Evolutionary conservation across 2,113 vertebrate species (phyloP), one percentile per base, ranked within the genome.

Genomic region (Alosa alosa): DNA sequence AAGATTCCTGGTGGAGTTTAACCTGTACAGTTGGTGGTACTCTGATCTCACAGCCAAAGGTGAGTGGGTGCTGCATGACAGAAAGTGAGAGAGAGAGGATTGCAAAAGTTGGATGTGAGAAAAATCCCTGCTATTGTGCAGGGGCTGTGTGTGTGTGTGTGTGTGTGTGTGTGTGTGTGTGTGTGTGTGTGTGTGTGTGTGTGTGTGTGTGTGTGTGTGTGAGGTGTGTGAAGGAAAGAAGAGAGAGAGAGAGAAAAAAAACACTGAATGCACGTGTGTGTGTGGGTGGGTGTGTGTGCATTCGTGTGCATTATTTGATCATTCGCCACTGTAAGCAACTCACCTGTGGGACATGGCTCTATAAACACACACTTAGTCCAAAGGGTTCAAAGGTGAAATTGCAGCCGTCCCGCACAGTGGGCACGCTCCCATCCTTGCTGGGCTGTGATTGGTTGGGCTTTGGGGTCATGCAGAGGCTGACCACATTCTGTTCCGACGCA

Each of bases 1-100:
- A 92, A 99, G 98, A 94, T 99, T 99, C 91, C 93, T 99, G 92
- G 95, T 99, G 87, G 98, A 99, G 94, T 99, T 99, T 93, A 99
- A 99, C 95, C 93, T 99, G 90, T 99, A 97, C 95, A 97, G 96
- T 91, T 99, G 97, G 98, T 99, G 97, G 98, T 92, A 97, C 92
- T 97, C 96, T 15, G 97, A 98, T 92, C 89, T 98, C 93, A 96
- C 96, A 87, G 94, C 95, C 81, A 97, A 96, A 95, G 98, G 98
- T 99, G 95, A 93, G 85, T 83, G 81, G 45, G 64, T 72, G 64
- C 41, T 4, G 4, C 64, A 13, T 36, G n/a, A 31, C 9, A 49
- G 47, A 49, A 49, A 49, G 47, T 49, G 47, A 1, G n/a, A 68
- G 25, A 72, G 8, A 72, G 64, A 72, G n/a, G 31, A 72, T 72